Evolutionary conservation across 2,797 vertebrate genomes (phyloP).

Genomic region (Lateolabrax maculatus): DNA sequence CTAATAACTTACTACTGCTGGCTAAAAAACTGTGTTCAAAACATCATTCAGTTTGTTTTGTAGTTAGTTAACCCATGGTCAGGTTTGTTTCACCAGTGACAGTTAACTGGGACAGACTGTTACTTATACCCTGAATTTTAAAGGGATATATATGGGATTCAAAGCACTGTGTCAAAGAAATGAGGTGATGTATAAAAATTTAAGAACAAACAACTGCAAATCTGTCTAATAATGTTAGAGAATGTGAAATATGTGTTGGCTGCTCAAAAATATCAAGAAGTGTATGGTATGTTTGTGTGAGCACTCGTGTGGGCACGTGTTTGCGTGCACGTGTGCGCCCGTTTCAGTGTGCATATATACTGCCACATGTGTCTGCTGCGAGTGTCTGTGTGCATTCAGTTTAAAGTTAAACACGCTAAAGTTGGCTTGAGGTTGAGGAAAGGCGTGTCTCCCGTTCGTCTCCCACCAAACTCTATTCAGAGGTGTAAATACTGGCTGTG

Average conservation of each 20-base stretch:
- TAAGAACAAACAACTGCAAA: neutral
- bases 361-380: constrained; percentile 33
- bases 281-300: neutral
- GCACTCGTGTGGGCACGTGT: constrained; percentile 3
- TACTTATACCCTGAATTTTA: neutral
- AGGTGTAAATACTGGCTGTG: constrained; percentile 69
- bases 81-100: neutral
- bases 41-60: neutral
- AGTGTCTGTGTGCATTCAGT: constrained; percentile 46
- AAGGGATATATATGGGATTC: no score
- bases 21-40: no score
- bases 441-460: constrained; percentile 54
- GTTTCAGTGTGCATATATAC: neutral
- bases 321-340: neutral
- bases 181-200: neutral
- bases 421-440: constrained; percentile 68
- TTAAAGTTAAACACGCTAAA: constrained; percentile 67
- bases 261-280: neutral
- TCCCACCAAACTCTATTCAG: constrained; percentile 66
- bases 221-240: neutral
- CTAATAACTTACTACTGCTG: no score
- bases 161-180: neutral
- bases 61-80: neutral
- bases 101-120: no score
- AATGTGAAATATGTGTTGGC: neutral